Conservation (phyloP, 2,113 vertebrate genomes). For the Coturnix japonica region DNA sequence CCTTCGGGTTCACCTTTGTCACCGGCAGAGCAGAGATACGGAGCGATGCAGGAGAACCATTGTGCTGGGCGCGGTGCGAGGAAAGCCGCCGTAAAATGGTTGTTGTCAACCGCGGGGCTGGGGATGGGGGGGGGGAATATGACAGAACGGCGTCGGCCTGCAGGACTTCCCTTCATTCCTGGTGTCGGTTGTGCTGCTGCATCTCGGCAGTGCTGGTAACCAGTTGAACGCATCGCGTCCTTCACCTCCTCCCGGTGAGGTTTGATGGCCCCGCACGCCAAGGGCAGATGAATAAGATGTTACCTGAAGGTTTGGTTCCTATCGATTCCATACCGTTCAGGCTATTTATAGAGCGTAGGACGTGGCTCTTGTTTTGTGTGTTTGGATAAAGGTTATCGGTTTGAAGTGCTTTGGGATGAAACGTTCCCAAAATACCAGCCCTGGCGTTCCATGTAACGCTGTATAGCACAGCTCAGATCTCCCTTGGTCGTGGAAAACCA, state of each 20-base stretch:
- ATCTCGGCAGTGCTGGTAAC: conserved; percentile 45
- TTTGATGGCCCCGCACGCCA: conserved; percentile 32
- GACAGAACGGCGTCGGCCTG: background rate
- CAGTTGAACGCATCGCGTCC: conserved; percentile 51
- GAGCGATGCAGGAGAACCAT: conserved; percentile 37
- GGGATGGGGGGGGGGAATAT: background rate
- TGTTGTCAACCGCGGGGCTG: conserved; percentile 41
- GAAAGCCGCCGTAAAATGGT: conserved; percentile 42
- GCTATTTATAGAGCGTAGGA: conserved; percentile 46
- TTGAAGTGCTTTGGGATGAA: conserved; percentile 18
- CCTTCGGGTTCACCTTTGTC: conserved; percentile 55
- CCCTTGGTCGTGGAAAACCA: background rate
- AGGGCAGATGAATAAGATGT: conserved; percentile 50
- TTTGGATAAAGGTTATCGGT: conserved; percentile 45
- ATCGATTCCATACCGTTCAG: conserved; percentile 62
- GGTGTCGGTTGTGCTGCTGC: background rate
- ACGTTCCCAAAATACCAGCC: background rate
- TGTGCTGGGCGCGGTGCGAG: conserved; percentile 61
- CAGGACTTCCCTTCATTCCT: background rate
- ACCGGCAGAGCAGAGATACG: conserved; percentile 25
- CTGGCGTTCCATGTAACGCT: background rate
- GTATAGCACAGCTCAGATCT: background rate
- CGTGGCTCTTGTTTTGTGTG: conserved; percentile 18
- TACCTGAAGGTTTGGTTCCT: conserved; percentile 55
- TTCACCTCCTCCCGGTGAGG: conserved; percentile 33